Evolutionary conservation across 2,888 invertebrate genomes (phyloP), one percentile per base, ranked within the genome.

Genomic region (Acanthosepion pharaonis): DNA sequence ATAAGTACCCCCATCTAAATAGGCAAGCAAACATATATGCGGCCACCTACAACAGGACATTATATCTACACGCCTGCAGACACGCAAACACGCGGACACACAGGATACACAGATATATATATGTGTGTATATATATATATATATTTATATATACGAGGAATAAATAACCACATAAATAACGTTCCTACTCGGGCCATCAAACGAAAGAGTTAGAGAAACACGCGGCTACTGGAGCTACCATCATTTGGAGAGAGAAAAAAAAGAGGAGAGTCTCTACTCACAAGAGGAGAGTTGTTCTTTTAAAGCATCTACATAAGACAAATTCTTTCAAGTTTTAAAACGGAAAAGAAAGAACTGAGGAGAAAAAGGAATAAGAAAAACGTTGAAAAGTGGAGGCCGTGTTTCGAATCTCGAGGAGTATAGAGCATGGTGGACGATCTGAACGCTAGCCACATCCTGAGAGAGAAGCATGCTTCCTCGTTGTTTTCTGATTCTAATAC

Each of bases 401-500:
- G 78, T 78, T 78, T 78, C 78, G n/a, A n/a, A 78, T 78, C 78
- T n/a, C n/a, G 78, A 33, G 78, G 78, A 78, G 78, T 78, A 78
- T 33, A 78, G 78, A 78, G 78, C 78, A 78, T 78, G 78, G 78
- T 78, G 78, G 78, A 78, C 78, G 78, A 78, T 78, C 78, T 78
- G 20, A n/a, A n/a, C 78, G n/a, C 11, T 33, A 33, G 78, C 78
- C 78, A 78, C 78, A 78, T 78, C 78, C 78, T 78, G 78, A 78
- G 78, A 78, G 78, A 78, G 78, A 78, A 78, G 78, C 78, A 78
- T 78, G 78, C 78, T 78, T n/a, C 78, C 78, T 78, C 78, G 78
- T 78, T 78, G 78, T 33, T 78, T 78, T 15, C n/a, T 78, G 78
- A n/a, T 78, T 33, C n/a, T 78, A 78, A 78, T 78, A 78, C 78